These are phyloP conservation scores for Zaprionus camerounensis DNA, from an alignment of 1,140 invertebrate genomes.

Conservation along the genomic window DNA sequence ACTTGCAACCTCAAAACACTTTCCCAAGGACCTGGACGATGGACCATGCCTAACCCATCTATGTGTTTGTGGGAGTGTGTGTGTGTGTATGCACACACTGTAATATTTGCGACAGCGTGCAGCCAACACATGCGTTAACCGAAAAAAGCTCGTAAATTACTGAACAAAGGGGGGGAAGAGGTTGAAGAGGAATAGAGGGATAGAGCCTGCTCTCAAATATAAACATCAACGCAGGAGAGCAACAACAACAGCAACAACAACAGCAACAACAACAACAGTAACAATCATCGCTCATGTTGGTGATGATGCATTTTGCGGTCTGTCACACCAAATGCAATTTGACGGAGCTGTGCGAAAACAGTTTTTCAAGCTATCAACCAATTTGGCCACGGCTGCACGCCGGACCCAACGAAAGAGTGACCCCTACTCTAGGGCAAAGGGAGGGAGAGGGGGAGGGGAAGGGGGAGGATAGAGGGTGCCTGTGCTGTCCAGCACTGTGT, in stretches of 20 bases:
- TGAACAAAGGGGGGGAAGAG: conserved; percentile 52
- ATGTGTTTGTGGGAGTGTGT: neutral
- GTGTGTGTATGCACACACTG: conserved; percentile 47
- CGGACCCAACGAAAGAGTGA: conserved; percentile 42
- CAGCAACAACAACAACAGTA: conserved; percentile 54
- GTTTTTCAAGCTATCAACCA: conserved; percentile 84
- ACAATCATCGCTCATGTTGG: conserved; percentile 84
- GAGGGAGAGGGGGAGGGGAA: neutral
- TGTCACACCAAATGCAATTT: conserved; percentile 84
- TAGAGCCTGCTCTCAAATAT: conserved; percentile 67
- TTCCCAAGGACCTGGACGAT: conserved; percentile 28
- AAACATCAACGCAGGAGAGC: conserved; percentile 73
- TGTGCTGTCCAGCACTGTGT: conserved; percentile 12
- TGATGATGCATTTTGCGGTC: conserved; percentile 84
- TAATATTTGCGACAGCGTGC: conserved; percentile 57
- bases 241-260: conserved; percentile 32
- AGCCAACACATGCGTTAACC: conserved; percentile 73
- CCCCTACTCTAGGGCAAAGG: neutral
- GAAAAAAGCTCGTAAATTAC: conserved; percentile 81
- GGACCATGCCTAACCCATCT: conserved; percentile 37
- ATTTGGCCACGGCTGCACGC: conserved; percentile 81
- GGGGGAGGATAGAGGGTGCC: neutral
- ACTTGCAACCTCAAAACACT: conserved; percentile 56
- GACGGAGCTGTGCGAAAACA: conserved; percentile 83
- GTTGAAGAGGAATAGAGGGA: neutral